Conservation (phyloP, 1,140 invertebrate genomes). For the Saxidomus purpurata region DNA sequence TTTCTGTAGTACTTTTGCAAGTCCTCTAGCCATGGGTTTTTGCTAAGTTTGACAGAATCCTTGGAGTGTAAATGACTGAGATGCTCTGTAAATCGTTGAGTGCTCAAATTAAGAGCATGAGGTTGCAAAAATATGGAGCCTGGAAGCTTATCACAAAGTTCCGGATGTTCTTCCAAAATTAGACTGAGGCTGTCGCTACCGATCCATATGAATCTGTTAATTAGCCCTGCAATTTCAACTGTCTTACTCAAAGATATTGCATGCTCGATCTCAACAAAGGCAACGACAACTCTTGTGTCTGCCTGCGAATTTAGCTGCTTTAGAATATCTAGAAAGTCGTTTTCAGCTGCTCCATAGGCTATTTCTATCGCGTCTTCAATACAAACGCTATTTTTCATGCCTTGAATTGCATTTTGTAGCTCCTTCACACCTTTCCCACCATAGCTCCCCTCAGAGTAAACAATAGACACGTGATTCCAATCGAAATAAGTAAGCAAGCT, state of each 20-base stretch:
- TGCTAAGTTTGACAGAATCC: background rate
- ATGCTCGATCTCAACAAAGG: constrained; percentile 91
- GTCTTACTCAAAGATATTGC: constrained; percentile 87
- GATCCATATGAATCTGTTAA: constrained; percentile 90
- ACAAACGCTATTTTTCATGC: constrained; percentile 60
- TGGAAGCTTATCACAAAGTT: constrained; percentile 90
- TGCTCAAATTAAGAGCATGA: constrained; percentile 65
- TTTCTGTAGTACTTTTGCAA: background rate
- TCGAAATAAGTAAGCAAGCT: constrained; percentile 72
- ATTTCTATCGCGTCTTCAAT: constrained; percentile 89
- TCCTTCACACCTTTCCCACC: constrained; percentile 83
- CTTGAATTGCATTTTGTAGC: constrained; percentile 45
- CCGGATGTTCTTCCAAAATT: constrained; percentile 90
- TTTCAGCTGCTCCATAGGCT: constrained; percentile 87
- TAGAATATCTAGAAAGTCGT: constrained; percentile 67
- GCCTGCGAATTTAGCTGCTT: constrained; percentile 24
- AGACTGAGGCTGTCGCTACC: constrained; percentile 92
- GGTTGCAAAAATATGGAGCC: constrained; percentile 92
- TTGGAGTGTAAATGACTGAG: constrained; percentile 42
- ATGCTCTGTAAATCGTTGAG: constrained; percentile 73
- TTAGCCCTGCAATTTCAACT: constrained; percentile 83
- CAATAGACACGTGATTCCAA: constrained; percentile 77
- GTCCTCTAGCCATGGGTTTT: constrained; percentile 45
- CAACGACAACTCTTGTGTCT: constrained; percentile 88
- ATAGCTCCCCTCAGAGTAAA: constrained; percentile 85